Percentiles rank a stretch among this genome's conserved stretches.
Evolutionary conservation across 2,797 vertebrate genomes (phyloP).

Genomic region (Eurystomus glaucurus): DNA sequence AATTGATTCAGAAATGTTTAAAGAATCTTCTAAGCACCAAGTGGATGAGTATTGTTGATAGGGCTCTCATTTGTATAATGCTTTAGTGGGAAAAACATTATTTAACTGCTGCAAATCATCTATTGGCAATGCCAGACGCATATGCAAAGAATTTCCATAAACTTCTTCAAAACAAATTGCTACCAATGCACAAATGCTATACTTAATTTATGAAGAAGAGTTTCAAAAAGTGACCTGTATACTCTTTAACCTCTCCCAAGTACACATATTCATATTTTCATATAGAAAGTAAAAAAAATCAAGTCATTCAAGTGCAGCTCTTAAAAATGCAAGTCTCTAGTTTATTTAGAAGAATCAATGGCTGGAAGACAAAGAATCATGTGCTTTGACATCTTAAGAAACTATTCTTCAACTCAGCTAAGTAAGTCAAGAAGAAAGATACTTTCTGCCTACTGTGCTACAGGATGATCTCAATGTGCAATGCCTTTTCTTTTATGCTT

Average conservation of each 20-base stretch:
- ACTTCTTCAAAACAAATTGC: not conserved
- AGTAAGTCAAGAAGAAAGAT: constrained; percentile 4
- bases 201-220: not conserved
- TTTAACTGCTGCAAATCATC: constrained; percentile 16
- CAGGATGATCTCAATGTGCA: not conserved
- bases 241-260: not conserved
- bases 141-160: not conserved
- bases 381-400: not conserved
- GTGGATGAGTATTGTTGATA: constrained; percentile 23
- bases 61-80: not conserved
- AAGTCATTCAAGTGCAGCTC: not conserved
- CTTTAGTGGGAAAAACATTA: constrained; percentile 13
- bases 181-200: not conserved
- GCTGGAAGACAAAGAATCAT: not conserved
- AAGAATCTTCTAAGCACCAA: constrained; percentile 39
- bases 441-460: not conserved
- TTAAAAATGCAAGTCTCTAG: not conserved
- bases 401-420: not conserved
- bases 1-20: constrained; percentile 67
- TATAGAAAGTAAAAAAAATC: not conserved
- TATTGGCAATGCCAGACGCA: constrained; percentile 15
- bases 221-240: not conserved
- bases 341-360: not conserved
- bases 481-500: not conserved
- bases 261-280: not conserved